Evolutionary conservation across 2,113 vertebrate species (phyloP).

Genomic region (Gasterosteus aculeatus): DNA sequence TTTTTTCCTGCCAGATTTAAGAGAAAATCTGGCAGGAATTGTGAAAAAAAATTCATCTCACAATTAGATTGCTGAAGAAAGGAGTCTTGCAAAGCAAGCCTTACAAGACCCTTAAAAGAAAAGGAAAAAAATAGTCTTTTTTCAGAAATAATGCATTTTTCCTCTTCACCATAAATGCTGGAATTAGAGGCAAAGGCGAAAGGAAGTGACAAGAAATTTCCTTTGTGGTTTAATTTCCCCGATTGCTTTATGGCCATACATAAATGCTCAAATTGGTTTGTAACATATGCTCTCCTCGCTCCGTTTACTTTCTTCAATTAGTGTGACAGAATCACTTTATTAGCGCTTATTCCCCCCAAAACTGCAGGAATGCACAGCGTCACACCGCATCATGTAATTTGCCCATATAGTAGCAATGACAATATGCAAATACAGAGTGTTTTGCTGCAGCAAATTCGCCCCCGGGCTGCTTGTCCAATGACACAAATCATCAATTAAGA

Average conservation of each 20-base stretch:
- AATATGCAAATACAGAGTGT: constrained; percentile 82
- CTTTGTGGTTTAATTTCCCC: constrained; percentile 63
- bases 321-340: constrained; percentile 78
- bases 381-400: constrained; percentile 76
- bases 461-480: constrained; percentile 83
- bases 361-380: constrained; percentile 76
- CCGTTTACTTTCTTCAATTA: constrained; percentile 75
- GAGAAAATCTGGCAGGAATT: no score
- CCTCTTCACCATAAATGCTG: constrained; percentile 32
- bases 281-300: constrained; percentile 75
- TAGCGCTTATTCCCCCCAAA: constrained; percentile 77
- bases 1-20: constrained; percentile 48
- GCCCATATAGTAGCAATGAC: constrained; percentile 72
- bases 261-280: constrained; percentile 75
- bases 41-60: constrained; percentile 60
- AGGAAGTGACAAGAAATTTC: constrained; percentile 68
- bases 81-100: constrained; percentile 33
- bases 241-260: constrained; percentile 73
- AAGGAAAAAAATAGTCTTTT: constrained; percentile 23
- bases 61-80: constrained; percentile 47
- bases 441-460: constrained; percentile 75
- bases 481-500: constrained; percentile 88
- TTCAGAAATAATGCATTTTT: constrained; percentile 27
- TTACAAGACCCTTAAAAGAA: constrained; percentile 12
- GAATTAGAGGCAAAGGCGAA: constrained; percentile 49